Conservation (phyloP, 1,140 invertebrate genomes). For the Trypoxylus dichotomus region DNA sequence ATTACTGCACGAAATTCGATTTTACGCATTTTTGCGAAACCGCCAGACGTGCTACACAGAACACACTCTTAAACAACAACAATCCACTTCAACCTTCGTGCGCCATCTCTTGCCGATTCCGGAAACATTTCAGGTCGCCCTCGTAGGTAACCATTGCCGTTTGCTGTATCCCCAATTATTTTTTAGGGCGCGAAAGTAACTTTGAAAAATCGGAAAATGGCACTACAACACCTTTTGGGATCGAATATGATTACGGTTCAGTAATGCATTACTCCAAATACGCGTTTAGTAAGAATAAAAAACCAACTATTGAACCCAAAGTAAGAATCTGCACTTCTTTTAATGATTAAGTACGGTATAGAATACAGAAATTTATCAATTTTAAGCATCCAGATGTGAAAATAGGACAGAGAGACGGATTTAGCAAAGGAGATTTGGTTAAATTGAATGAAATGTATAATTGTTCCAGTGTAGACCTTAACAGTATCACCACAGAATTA, state of each 20-base stretch:
- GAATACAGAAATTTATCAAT: not conserved
- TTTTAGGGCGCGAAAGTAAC: conserved; percentile 63
- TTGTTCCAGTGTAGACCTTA: conserved; percentile 50
- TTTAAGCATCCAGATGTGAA: conserved; percentile 34
- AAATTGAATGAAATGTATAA: conserved; percentile 79
- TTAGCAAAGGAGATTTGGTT: conserved; percentile 70
- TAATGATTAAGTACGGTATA: not conserved
- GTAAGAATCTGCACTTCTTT: not conserved
- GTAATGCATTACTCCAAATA: conserved; percentile 83
- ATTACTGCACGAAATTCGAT: no score
- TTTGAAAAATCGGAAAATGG: conserved; percentile 66
- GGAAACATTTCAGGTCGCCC: no score
- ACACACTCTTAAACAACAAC: no score
- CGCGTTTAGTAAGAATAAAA: conserved; percentile 74
- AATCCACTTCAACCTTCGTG: no score
- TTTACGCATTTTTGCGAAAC: no score
- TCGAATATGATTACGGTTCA: conserved; percentile 77
- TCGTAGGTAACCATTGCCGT: no score
- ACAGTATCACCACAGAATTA: not conserved
- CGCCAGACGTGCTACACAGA: no score
- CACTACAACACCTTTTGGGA: conserved; percentile 63
- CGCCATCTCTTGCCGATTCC: no score
- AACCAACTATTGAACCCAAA: conserved; percentile 62
- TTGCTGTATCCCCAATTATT: conserved; percentile 10
- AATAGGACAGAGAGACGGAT: conserved; percentile 71